Percentiles rank a stretch among this genome's conserved stretches.
These are phyloP conservation scores for Iguana delicatissima DNA, from an alignment of 2,797 vertebrate species.

Conservation along the genomic window DNA sequence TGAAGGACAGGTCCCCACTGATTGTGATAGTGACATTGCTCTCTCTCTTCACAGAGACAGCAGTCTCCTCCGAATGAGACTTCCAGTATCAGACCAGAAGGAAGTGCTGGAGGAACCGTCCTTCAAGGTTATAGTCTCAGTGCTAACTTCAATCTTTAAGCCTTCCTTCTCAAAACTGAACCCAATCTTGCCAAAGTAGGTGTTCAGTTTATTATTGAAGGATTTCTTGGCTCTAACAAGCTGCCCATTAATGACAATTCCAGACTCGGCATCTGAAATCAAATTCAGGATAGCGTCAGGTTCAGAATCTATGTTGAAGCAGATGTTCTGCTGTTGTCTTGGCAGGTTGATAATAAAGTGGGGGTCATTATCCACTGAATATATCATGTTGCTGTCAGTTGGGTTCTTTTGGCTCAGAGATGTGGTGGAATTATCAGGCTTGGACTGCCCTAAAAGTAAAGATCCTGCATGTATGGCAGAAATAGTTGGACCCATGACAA, in stretches of 20 bases:
- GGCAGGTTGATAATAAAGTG: slow-evolving; percentile 95
- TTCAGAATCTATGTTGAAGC: slow-evolving; percentile 95
- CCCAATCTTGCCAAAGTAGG: slow-evolving; percentile 92
- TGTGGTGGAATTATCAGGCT: no score
- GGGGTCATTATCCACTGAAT: slow-evolving; percentile 97
- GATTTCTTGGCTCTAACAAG: slow-evolving; percentile 85
- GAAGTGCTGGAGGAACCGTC: slow-evolving; percentile 75
- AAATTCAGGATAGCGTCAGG: slow-evolving; percentile 93
- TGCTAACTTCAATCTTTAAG: slow-evolving; percentile 84
- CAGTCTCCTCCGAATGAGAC: slow-evolving; percentile 81
- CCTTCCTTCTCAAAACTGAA: slow-evolving; percentile 85
- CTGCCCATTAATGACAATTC: slow-evolving; percentile 89
- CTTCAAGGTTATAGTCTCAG: slow-evolving; percentile 80
- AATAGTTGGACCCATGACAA: slow-evolving; percentile 62
- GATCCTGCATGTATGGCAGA: slow-evolving; percentile 68
- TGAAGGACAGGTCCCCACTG: slow-evolving; percentile 83
- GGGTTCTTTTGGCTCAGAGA: no score
- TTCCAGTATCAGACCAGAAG: slow-evolving; percentile 87
- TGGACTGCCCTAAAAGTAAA: no score
- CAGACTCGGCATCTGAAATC: slow-evolving; percentile 89
- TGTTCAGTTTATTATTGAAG: slow-evolving; percentile 83
- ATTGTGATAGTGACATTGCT: slow-evolving; percentile 82
- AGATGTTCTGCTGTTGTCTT: slow-evolving; percentile 86
- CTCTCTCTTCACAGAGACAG: slow-evolving; percentile 86
- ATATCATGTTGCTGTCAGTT: no score